Conservation (phyloP, 2,113 vertebrate genomes). For the Condylura cristata region DNA sequence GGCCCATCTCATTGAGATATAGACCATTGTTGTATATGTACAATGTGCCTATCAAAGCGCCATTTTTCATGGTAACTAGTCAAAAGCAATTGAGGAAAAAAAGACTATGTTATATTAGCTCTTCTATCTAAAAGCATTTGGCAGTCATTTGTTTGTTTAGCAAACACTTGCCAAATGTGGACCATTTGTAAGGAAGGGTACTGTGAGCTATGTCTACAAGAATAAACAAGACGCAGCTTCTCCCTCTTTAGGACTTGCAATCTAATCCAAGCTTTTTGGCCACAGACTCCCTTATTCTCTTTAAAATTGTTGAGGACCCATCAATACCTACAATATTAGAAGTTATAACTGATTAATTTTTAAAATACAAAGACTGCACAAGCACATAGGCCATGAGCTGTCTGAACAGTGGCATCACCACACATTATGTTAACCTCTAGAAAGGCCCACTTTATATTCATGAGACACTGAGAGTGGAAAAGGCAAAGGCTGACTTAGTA, state of each 20-base stretch:
- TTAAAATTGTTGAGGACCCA: neutral
- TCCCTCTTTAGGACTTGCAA: neutral
- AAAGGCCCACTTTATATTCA: neutral
- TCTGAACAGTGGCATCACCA: neutral
- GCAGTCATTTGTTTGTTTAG: neutral
- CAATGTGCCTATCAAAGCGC: neutral
- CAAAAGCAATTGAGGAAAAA: neutral
- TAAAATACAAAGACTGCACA: neutral
- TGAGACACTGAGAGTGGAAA: neutral
- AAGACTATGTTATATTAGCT: neutral
- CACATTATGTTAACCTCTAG: neutral
- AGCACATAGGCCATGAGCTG: neutral
- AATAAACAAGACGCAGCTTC: neutral
- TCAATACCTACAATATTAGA: neutral
- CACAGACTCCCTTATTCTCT: neutral
- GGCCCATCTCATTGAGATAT: neutral
- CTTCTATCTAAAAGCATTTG: slow-evolving; percentile 5
- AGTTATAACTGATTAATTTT: neutral
- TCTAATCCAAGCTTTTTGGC: neutral
- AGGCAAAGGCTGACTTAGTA: neutral
- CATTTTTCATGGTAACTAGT: neutral
- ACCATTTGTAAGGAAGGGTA: neutral
- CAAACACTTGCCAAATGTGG: neutral
- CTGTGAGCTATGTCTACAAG: neutral
- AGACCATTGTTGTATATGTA: neutral